Base-by-base conservation (phyloP, 2,888 invertebrate species). In the Ennomos erosarius region DNA sequence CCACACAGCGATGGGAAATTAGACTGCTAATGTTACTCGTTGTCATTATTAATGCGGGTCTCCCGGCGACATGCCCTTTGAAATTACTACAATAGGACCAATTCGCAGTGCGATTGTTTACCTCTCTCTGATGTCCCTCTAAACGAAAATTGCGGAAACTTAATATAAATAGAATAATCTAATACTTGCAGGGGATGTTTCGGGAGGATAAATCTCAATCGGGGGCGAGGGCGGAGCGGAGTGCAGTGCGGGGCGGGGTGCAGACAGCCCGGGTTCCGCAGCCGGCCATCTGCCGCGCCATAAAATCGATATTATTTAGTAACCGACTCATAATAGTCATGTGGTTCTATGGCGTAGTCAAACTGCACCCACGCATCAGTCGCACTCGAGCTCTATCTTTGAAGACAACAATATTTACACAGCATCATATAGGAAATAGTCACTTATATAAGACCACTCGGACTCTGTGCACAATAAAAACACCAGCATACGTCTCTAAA, bases 161-260 rank as follows among this genome's bases (percentile, higher is more conserved):
- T 88, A 90, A 90, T 91, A 90, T 90, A 91, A 91, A 90, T 89
- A 88, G 89, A 84, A 90, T 91, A 90, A 91, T 88, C 85, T 82
- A 86, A n/a, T 84, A 88, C 79, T 82, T 78, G 82, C 81, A 82
- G 88, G 91, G 90, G 87, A 84, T 79, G 82, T 87, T 90, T 88
- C 78, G 86, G 85, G 84, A 79, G 87, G 85, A 90, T 89, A 88
- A 88, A 89, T 90, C 87, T 90, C 84, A 85, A 89, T 90, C 84
- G 88, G 89, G 90, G 91, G 88, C 81, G 87, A 82, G 83, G 69
- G 81, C 70, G 68, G 69, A 70, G 80, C 72, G 80, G 78, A 78
- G 78, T 76, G 84, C 76, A 83, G 75, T 54, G 49, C 43, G 59
- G 50, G 81, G 84, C 79, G 85, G 84, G 82, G 76, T 76, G 75